Evolutionary conservation across 2,888 invertebrate species (phyloP).

Genomic region (Campoplex capitator): DNA sequence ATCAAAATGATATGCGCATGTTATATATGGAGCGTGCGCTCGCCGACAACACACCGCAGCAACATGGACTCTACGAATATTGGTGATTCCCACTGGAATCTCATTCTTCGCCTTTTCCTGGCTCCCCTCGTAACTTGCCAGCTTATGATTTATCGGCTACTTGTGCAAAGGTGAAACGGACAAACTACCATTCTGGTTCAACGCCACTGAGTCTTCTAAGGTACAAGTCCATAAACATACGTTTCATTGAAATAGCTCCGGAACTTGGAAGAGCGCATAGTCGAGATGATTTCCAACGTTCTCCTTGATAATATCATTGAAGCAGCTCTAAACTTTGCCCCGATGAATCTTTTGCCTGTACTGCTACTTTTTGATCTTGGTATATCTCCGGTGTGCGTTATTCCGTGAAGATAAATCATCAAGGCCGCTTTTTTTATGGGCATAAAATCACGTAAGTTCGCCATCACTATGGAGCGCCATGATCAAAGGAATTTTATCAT

Average conservation of each 20-base stretch:
- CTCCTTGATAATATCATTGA: slow-evolving; percentile 23
- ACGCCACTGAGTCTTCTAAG: not conserved
- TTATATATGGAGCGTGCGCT: not conserved
- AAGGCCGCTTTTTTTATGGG: slow-evolving; percentile 20
- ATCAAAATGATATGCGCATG: slow-evolving; percentile 14
- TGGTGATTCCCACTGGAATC: slow-evolving; percentile 25
- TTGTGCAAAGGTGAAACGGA: slow-evolving; percentile 55
- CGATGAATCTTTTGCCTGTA: slow-evolving; percentile 1
- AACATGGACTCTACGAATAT: slow-evolving; percentile 16
- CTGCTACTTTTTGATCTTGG: not conserved
- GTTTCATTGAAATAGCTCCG: slow-evolving; percentile 6
- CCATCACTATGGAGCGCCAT: slow-evolving; percentile 54
- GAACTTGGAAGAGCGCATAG: slow-evolving; percentile 3
- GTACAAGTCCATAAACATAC: slow-evolving; percentile 9
- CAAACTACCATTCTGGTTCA: slow-evolving; percentile 55
- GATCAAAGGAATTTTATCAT: slow-evolving; percentile 65
- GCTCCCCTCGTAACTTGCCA: not conserved
- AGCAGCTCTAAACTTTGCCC: not conserved
- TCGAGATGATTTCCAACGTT: slow-evolving; percentile 33
- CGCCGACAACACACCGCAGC: not conserved
- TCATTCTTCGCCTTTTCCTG: not conserved
- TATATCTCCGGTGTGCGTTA: not conserved
- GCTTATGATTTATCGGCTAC: slow-evolving; percentile 53
- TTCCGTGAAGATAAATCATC: slow-evolving; percentile 27
- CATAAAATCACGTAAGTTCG: slow-evolving; percentile 21